These are phyloP conservation scores for Miopithecus talapoin DNA, from an alignment of 2,797 vertebrate genomes.

Conservation along the genomic window DNA sequence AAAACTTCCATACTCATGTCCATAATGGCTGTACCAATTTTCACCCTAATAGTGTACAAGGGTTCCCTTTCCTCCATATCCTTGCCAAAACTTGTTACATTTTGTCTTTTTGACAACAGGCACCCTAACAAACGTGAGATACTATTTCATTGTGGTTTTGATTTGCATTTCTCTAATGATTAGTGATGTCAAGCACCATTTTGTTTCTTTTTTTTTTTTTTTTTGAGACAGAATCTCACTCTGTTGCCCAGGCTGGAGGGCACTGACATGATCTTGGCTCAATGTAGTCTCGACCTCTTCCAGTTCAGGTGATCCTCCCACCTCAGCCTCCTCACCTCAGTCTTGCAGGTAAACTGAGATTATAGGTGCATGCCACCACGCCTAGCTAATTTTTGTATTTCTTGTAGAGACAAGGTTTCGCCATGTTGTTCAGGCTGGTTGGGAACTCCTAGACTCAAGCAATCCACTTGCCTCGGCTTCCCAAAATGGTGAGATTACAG, in stretches of 20 bases:
- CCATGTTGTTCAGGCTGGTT: neutral
- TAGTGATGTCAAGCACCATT: neutral
- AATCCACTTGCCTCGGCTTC: neutral
- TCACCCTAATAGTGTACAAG: neutral
- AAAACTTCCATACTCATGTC: neutral
- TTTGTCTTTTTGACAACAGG: neutral
- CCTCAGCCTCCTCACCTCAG: neutral
- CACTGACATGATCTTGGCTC: neutral
- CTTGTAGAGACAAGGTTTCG: neutral
- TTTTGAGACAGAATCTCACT: neutral
- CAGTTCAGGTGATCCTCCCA: neutral
- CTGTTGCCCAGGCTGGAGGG: neutral
- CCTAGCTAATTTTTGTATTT: neutral
- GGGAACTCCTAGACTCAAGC: neutral
- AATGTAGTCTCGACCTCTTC: neutral
- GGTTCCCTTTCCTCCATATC: neutral
- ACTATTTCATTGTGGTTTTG: neutral
- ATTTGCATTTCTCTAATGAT: neutral
- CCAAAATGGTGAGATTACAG: neutral
- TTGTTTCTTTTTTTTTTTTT: too few species aligned
- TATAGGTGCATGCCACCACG: neutral
- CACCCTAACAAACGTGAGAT: neutral
- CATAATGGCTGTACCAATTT: neutral
- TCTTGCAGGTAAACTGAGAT: neutral
- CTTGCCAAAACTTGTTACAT: neutral